Conservation (phyloP, 53 echinoderm and acorn worm species). For the Actinopyga echinites region DNA sequence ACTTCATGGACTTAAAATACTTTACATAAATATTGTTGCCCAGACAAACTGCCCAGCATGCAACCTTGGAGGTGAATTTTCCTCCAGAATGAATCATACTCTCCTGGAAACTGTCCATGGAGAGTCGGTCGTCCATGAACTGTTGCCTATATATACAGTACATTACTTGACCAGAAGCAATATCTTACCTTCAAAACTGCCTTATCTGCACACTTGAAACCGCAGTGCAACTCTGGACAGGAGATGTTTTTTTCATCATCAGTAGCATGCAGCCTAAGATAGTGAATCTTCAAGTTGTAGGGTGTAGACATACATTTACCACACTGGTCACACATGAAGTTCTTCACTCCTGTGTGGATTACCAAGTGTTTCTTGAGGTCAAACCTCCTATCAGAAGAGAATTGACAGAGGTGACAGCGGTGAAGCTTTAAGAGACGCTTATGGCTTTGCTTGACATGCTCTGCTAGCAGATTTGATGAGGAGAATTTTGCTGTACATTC, state of each 20-base stretch:
- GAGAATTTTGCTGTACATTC: conserved; percentile 63
- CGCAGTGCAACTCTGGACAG: conserved; percentile 58
- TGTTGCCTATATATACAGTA: too few species aligned
- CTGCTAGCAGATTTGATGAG: not conserved
- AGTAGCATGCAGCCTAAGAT: conserved; percentile 76
- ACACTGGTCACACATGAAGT: conserved; percentile 80
- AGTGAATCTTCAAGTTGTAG: conserved; percentile 92
- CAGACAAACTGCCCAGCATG: too few species aligned
- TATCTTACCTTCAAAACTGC: conserved; percentile 78
- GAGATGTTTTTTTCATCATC: conserved; percentile 78
- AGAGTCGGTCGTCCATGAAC: too few species aligned
- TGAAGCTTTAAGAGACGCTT: conserved; percentile 71
- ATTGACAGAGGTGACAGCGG: conserved; percentile 82
- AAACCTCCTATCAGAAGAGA: conserved; percentile 75
- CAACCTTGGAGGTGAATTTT: too few species aligned
- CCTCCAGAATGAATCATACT: too few species aligned
- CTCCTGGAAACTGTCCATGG: too few species aligned
- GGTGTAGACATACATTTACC: conserved; percentile 83
- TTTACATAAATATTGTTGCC: too few species aligned
- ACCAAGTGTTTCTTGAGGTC: conserved; percentile 83
- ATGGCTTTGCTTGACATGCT: conserved; percentile 65
- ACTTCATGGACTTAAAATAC: too few species aligned
- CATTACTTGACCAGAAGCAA: not conserved
- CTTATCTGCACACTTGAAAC: conserved; percentile 82
- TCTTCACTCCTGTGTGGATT: conserved; percentile 73